A percentile compares a stretch with the other conserved stretches of the same genome.
These are phyloP conservation scores for Heliconius eleuchia DNA, from an alignment of 1,140 invertebrate genomes.

Conservation along the genomic window DNA sequence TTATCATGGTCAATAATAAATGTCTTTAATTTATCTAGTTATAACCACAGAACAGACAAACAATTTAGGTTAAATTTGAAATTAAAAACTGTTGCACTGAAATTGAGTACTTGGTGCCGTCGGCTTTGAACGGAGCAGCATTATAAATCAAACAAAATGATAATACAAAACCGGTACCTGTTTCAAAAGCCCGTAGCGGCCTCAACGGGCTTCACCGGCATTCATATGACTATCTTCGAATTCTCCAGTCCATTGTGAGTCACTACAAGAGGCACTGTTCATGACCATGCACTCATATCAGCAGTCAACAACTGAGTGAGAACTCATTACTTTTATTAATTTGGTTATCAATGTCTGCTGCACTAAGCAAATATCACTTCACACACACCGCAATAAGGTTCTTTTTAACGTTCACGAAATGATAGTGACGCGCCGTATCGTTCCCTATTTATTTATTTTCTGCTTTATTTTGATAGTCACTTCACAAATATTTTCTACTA, in stretches of 20 bases:
- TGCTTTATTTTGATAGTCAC: conserved; percentile 70
- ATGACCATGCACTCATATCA: conserved; percentile 49
- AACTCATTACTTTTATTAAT: conserved; percentile 69
- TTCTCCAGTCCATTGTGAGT: conserved; percentile 69
- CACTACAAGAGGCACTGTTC: conserved; percentile 31
- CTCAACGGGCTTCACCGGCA: conserved; percentile 69
- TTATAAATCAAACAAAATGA: conserved; percentile 79
- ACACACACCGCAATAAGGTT: conserved; percentile 56
- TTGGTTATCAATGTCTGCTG: conserved; percentile 51
- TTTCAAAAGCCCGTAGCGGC: conserved; percentile 72
- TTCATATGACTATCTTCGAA: conserved; percentile 55
- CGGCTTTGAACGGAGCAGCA: conserved; percentile 39
- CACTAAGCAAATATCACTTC: conserved; percentile 52
- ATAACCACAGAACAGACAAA: not conserved
- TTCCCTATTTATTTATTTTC: conserved; percentile 78
- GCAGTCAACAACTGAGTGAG: conserved; percentile 50
- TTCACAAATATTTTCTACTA: conserved; percentile 35
- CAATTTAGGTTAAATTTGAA: conserved; percentile 25
- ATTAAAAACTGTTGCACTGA: conserved; percentile 28
- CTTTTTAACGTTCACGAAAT: conserved; percentile 45
- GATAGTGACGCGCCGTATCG: conserved; percentile 50
- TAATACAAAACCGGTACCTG: conserved; percentile 80
- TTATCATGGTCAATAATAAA: not conserved
- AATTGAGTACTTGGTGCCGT: conserved; percentile 40
- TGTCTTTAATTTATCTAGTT: not conserved